Base-by-base conservation (phyloP, 2,888 invertebrate species). In the Cheiracanthium punctorium region DNA sequence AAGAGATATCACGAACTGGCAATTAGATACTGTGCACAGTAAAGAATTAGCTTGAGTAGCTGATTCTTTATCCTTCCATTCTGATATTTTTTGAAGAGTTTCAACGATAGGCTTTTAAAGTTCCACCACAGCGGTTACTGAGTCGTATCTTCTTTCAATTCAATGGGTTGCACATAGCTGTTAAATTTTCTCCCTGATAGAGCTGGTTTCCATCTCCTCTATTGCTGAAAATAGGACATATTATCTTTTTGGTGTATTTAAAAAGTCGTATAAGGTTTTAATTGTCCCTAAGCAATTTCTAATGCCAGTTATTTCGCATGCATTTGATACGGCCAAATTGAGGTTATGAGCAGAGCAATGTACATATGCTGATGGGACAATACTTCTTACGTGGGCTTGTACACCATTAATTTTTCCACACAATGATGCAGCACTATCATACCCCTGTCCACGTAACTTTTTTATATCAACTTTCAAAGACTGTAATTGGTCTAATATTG, bases 311-410 rank as follows among this genome's bases (percentile, higher is more conserved):
- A 69, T 69, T 10, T 69, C 37, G 7, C 69, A 69, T n/a, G 33
- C 69, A 69, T 14, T 69, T 37, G 69, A 69, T 33, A 69, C 69
- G 20, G 69, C 69, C 32, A 32, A 37, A 32, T 69, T 69, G n/a
- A 69, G 37, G 10, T 32, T 33, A 67, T 67, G 67, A 7, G 30
- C 67, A 12, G 29, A 67, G 17, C 67, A 20, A 17, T 67, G 67
- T 30, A 67, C 28, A 24, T 67, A 67, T 8, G 52, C 17, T 52
- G 52, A 52, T 8, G 52, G 52, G 52, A 52, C 52, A 52, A 52
- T 52, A 8, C 17, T 17, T 52, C 52, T 52, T 17, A 52, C 52
- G 17, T 52, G 64, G 14, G 64, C 14, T 17, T 10, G 43, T 24
- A 64, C 64, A 24, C 64, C 64, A 24, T 64, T 64, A 24, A 64